Evolutionary conservation across 92 coral and sea anemone genomes (phyloP).

Genomic region (Porites lobata): DNA sequence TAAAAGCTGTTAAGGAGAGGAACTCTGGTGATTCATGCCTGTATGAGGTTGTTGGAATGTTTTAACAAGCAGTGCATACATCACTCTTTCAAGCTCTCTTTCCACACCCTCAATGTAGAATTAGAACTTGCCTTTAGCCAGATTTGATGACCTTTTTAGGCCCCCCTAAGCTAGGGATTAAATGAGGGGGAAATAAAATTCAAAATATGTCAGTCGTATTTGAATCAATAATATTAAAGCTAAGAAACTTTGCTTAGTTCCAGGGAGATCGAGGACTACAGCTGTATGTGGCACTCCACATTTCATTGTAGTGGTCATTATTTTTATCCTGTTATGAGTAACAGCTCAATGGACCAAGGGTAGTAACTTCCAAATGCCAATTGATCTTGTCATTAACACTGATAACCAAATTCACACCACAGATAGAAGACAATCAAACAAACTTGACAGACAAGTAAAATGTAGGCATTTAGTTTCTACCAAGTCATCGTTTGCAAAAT

Average conservation of each 20-base stretch:
- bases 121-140: conserved; percentile 98
- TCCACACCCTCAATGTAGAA: conserved; percentile 51
- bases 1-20: no score
- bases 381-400: no score
- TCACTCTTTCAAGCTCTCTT: conserved; percentile 36
- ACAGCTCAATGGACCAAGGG: no score
- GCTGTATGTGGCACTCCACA: neutral
- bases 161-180: conserved; percentile 99
- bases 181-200: conserved; percentile 95
- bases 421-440: no score
- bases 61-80: conserved; percentile 31
- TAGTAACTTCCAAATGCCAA: no score
- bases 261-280: neutral
- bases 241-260: neutral
- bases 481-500: no score
- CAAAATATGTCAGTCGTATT: conserved; percentile 64
- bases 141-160: conserved; percentile 92
- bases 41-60: neutral
- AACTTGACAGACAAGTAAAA: no score
- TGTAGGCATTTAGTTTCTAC: no score
- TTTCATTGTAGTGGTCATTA: neutral
- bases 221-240: neutral
- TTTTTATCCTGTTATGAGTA: no score
- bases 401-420: no score
- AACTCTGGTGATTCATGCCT: neutral